Evolutionary conservation across 2,113 vertebrate genomes (phyloP).

Genomic region (Heloderma charlesbogerti): DNA sequence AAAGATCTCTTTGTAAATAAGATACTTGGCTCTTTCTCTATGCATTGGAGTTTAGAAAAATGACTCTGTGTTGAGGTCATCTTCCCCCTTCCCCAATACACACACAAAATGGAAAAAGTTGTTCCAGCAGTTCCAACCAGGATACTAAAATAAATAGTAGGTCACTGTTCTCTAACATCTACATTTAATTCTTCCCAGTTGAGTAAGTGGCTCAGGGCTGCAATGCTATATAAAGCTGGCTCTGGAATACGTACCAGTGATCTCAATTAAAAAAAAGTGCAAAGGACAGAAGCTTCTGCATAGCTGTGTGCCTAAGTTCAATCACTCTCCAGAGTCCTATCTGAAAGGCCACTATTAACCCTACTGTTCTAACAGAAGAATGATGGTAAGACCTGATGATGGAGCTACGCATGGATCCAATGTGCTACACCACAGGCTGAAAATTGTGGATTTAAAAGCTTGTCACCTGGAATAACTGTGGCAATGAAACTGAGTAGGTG

Average conservation of each 20-base stretch:
- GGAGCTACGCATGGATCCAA: background rate
- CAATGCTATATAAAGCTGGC: background rate
- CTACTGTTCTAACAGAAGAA: background rate
- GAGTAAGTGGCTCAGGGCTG: background rate
- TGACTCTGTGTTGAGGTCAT: background rate
- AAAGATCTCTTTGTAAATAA: constrained; percentile 31
- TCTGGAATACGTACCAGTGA: background rate
- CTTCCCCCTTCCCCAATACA: too few relatives aligned
- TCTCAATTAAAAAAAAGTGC: background rate
- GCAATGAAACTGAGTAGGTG: background rate
- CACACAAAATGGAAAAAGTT: background rate
- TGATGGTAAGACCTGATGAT: too few relatives aligned
- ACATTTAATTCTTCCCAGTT: background rate
- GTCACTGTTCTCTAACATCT: background rate
- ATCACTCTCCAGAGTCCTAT: background rate
- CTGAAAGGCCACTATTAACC: background rate
- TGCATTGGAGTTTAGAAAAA: background rate
- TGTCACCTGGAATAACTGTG: background rate
- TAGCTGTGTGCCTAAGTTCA: background rate
- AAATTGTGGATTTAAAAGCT: background rate
- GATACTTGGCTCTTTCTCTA: background rate
- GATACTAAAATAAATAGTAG: background rate
- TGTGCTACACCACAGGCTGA: background rate
- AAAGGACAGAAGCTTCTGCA: background rate
- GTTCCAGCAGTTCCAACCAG: background rate